Conservation (phyloP, 1,140 invertebrate genomes). For the Drosophila pruinosa region DNA sequence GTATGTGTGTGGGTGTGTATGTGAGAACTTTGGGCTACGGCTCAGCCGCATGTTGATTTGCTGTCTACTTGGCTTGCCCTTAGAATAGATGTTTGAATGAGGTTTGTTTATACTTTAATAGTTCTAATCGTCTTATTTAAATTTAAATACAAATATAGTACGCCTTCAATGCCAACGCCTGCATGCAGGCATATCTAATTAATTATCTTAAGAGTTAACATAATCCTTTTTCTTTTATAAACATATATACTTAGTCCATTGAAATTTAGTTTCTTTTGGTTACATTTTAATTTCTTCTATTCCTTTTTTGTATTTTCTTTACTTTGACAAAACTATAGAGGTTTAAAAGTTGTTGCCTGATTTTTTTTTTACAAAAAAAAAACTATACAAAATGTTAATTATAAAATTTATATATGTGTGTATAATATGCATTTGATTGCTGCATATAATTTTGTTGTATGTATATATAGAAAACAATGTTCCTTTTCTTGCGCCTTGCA, state of each 20-base stretch:
- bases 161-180: conserved; percentile 7
- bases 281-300: not conserved
- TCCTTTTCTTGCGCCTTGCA: not conserved
- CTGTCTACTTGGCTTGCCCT: conserved; percentile 4
- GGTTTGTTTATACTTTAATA: conserved; percentile 27
- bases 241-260: conserved; percentile 8
- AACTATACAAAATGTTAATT: conserved; percentile 16
- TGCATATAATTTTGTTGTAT: conserved; percentile 3
- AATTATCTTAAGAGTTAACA: conserved; percentile 21
- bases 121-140: conserved; percentile 39
- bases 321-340: conserved; percentile 16
- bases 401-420: conserved; percentile 18
- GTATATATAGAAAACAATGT: conserved; percentile 36
- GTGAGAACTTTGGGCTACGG: conserved; percentile 3
- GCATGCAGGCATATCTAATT: conserved; percentile 5
- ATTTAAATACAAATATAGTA: conserved; percentile 35
- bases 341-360: conserved; percentile 38
- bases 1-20: not conserved
- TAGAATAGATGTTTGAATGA: conserved; percentile 16
- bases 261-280: not conserved
- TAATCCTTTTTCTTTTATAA: conserved; percentile 6
- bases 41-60: conserved; percentile 20
- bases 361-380: conserved; percentile 26
- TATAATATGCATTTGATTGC: not conserved
- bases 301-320: not conserved